Evolutionary conservation across 2,797 vertebrate species (phyloP).

Genomic region (Graptemys geographica): DNA sequence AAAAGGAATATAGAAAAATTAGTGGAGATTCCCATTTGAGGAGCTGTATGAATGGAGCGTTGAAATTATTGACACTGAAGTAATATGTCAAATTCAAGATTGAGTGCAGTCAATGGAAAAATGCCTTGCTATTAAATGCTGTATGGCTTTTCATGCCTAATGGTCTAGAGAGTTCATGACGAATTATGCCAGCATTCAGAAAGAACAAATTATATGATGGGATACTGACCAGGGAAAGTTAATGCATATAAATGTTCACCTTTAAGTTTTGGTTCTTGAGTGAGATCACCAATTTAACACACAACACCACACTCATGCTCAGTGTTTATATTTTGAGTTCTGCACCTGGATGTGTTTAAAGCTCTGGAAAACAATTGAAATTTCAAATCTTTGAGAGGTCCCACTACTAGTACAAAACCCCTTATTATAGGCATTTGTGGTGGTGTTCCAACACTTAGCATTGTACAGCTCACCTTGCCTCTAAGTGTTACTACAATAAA

Average conservation of each 20-base stretch:
- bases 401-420: not conserved
- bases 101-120: slow-evolving; percentile 8
- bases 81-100: slow-evolving; percentile 20
- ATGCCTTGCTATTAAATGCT: not conserved
- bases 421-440: slow-evolving; percentile 34
- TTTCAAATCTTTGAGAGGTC: slow-evolving; percentile 1
- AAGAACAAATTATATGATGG: not conserved
- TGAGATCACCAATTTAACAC: not conserved
- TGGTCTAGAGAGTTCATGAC: not conserved
- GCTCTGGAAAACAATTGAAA: slow-evolving; percentile 16
- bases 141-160: not conserved
- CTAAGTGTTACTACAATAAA: not conserved
- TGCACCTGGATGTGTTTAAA: not conserved
- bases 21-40: not conserved
- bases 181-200: not conserved
- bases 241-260: not conserved
- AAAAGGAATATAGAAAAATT: slow-evolving; percentile 17
- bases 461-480: slow-evolving; percentile 50
- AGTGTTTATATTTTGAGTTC: slow-evolving; percentile 13
- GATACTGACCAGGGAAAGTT: slow-evolving; percentile 2
- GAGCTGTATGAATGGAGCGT: not conserved
- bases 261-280: slow-evolving; percentile 6
- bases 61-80: slow-evolving; percentile 37
- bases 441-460: not conserved
- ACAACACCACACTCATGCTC: not conserved